Percentiles rank a stretch among this genome's conserved stretches.
phyloP scores from a whole-genome alignment of 1,140 invertebrate genomes.

The Microplitis demolitor region DNA sequence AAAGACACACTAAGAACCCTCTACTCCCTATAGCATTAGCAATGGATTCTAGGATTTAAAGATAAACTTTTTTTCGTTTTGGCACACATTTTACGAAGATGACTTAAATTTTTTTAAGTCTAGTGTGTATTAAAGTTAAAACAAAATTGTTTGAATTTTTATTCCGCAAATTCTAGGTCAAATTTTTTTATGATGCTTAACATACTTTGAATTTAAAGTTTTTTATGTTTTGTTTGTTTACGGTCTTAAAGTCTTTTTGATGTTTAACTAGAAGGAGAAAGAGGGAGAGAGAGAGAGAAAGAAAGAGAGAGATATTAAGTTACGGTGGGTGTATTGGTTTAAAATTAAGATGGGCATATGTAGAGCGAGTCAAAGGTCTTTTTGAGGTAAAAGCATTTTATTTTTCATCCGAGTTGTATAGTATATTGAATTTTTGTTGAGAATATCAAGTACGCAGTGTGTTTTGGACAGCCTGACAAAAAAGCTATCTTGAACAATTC shows the following conservation, averaged over 20 bases:
- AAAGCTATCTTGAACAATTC: neutral
- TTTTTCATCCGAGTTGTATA: neutral
- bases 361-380: neutral
- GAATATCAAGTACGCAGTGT: constrained; percentile 6
- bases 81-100: too few species aligned
- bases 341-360: neutral
- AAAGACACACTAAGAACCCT: too few species aligned
- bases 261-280: neutral
- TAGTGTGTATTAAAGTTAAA: too few species aligned
- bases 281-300: too few species aligned
- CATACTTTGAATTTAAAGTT: too few species aligned
- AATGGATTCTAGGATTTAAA: neutral
- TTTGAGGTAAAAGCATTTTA: neutral
- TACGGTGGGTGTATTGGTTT: neutral
- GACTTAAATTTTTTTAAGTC: too few species aligned
- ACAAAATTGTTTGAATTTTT: too few species aligned
- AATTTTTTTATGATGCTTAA: too few species aligned
- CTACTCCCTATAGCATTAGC: too few species aligned
- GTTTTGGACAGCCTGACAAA: constrained; percentile 17
- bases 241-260: neutral
- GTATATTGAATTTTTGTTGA: constrained; percentile 5
- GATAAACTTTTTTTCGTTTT: neutral
- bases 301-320: neutral
- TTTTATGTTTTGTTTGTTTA: too few species aligned
- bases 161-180: too few species aligned